phyloP scores from a whole-genome alignment of 2,888 invertebrate genomes.

The Chymomyza amoena region DNA sequence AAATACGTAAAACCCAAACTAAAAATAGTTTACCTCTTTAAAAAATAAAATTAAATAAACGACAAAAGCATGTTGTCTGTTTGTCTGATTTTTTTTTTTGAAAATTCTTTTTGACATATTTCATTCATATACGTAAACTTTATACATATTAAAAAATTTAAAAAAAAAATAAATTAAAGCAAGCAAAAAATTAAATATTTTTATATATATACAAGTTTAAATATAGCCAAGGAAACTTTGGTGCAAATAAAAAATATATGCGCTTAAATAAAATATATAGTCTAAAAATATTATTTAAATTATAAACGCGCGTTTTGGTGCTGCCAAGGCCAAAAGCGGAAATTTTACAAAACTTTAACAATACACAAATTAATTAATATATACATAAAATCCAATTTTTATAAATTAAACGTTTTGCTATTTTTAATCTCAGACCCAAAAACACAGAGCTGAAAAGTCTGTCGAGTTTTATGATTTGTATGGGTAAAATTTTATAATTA shows the following conservation, averaged over 20 bases:
- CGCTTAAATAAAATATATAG: background rate
- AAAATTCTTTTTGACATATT: background rate
- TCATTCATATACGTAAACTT: background rate
- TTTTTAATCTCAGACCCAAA: background rate
- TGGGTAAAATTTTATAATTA: background rate
- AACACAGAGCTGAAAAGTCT: background rate
- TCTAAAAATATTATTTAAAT: background rate
- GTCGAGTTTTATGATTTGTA: background rate
- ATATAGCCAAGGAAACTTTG: background rate
- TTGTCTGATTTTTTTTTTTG: background rate
- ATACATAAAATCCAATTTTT: background rate
- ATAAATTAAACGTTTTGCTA: background rate
- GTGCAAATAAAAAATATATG: background rate
- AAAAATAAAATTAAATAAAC: background rate
- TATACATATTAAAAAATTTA: background rate
- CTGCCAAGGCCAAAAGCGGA: background rate
- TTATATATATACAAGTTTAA: background rate
- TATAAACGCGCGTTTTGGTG: background rate
- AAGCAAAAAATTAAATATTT: background rate
- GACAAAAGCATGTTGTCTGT: background rate
- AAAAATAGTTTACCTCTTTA: background rate
- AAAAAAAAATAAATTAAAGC: background rate
- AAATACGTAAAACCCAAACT: background rate
- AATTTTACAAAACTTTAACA: background rate
- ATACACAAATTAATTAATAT: background rate